Evolutionary conservation across 2,113 vertebrate genomes (phyloP).

Genomic region (Syngnathoides biaculeatus): DNA sequence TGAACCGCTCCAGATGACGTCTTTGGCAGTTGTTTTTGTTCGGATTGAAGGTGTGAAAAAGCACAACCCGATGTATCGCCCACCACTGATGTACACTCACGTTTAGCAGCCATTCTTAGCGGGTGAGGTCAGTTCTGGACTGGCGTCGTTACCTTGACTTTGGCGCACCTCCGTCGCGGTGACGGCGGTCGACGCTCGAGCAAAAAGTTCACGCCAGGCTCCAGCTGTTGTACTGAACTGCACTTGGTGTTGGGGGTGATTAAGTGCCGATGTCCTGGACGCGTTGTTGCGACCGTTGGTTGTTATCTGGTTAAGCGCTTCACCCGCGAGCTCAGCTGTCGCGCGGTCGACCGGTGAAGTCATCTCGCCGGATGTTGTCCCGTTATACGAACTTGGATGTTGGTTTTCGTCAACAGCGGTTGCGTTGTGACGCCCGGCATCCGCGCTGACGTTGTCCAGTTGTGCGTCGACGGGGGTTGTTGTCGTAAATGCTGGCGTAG

Average conservation of each 20-base stretch:
- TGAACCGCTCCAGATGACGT: too few relatives aligned
- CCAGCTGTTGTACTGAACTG: neutral
- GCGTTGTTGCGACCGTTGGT: neutral
- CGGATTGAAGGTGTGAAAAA: too few relatives aligned
- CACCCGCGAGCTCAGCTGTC: neutral
- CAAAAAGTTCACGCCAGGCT: neutral
- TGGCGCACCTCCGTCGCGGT: neutral
- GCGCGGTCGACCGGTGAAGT: neutral
- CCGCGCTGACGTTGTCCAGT: too few relatives aligned
- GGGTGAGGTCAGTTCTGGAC: neutral
- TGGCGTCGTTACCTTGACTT: neutral
- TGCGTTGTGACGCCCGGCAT: too few relatives aligned
- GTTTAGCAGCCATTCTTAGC: neutral
- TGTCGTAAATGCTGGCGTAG: too few relatives aligned
- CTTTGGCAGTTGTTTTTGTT: too few relatives aligned
- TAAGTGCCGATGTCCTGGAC: neutral
- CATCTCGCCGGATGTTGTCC: neutral
- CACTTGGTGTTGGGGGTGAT: neutral
- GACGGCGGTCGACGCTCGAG: neutral
- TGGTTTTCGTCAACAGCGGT: neutral
- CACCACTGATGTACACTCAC: too few relatives aligned
- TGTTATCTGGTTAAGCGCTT: neutral
- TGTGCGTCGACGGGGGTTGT: too few relatives aligned
- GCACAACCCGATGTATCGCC: too few relatives aligned
- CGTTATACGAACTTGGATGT: neutral